Percentiles rank a stretch among this genome's conserved stretches.
phyloP scores from a whole-genome alignment of 2,888 invertebrate genomes.

The Lochmaea capreae region DNA sequence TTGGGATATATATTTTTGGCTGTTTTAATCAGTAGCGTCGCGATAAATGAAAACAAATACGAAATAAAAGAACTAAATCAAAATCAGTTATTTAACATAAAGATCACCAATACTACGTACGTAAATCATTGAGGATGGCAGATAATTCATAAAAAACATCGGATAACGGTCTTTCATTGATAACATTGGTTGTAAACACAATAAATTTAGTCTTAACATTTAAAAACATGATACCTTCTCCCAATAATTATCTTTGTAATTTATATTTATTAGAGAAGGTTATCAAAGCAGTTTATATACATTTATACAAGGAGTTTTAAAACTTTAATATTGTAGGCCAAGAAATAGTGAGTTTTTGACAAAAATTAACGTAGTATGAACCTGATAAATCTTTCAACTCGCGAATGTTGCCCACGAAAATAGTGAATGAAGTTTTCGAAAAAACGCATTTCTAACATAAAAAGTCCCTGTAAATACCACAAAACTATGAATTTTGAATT shows the following conservation, averaged over 20 bases:
- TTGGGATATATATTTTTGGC: neutral
- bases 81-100: neutral
- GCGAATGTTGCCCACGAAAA: too few species aligned
- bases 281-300: neutral
- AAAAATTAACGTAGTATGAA: too few species aligned
- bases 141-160: neutral
- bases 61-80: too few species aligned
- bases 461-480: too few species aligned
- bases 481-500: too few species aligned
- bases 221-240: slow-evolving; percentile 7
- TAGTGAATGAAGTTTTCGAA: too few species aligned
- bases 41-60: neutral
- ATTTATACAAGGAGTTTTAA: neutral
- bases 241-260: neutral
- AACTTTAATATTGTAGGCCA: neutral
- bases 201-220: neutral
- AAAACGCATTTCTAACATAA: too few species aligned
- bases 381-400: too few species aligned
- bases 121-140: neutral
- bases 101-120: neutral
- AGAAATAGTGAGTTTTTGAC: too few species aligned
- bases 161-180: neutral
- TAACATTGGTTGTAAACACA: neutral
- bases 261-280: neutral
- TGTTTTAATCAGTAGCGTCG: neutral